A percentile compares a stretch with the other conserved stretches of the same genome.
These are phyloP conservation scores for Blera fallax DNA, from an alignment of 2,888 invertebrate genomes.

Conservation along the genomic window DNA sequence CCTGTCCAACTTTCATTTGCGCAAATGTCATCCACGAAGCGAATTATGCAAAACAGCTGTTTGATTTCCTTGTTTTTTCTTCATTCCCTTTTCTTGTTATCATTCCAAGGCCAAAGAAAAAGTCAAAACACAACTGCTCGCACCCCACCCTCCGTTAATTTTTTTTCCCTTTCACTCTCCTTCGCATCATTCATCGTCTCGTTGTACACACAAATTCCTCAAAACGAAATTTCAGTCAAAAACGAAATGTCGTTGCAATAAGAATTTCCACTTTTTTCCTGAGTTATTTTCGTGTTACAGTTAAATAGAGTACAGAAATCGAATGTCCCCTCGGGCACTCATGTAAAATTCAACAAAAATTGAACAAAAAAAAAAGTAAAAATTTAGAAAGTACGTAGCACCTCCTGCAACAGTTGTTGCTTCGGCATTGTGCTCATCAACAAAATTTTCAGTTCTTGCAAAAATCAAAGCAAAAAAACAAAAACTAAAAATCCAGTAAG, in stretches of 20 bases:
- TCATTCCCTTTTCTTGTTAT: constrained; percentile 3
- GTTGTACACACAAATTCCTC: constrained; percentile 35
- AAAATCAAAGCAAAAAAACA: neutral
- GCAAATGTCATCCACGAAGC: constrained; percentile 36
- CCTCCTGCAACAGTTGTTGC: constrained; percentile 22
- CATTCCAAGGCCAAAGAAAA: constrained; percentile 66
- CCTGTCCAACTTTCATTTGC: neutral
- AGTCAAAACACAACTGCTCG: constrained; percentile 45
- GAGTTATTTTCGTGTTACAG: constrained; percentile 6
- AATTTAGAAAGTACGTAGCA: constrained; percentile 19
- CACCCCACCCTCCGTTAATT: neutral
- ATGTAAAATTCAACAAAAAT: neutral
- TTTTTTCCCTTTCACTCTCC: neutral
- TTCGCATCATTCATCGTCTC: constrained; percentile 27
- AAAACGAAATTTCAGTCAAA: constrained; percentile 49
- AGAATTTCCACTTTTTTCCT: neutral
- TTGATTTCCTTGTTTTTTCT: constrained; percentile 41
- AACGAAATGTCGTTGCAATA: constrained; percentile 41
- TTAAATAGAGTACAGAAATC: neutral
- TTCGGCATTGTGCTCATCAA: neutral
- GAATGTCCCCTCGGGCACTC: neutral
- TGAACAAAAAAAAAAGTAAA: neutral
- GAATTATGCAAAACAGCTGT: constrained; percentile 50
- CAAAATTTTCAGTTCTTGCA: neutral
- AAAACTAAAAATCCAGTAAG: constrained; percentile 1